phyloP scores from a whole-genome alignment of 2,797 vertebrate species.

The Peromyscus attwateri region DNA sequence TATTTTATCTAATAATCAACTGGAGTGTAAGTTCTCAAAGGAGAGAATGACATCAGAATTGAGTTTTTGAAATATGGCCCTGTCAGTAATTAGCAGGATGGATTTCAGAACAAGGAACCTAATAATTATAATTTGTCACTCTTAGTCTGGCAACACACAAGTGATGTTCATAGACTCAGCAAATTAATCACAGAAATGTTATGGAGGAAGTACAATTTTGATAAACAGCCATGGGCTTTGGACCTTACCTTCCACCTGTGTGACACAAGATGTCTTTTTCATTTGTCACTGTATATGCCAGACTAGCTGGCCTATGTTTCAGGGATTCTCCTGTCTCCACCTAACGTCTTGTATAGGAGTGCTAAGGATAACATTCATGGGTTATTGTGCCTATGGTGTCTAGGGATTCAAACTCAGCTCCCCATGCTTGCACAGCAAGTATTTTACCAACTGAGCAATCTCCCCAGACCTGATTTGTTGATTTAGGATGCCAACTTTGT shows the following conservation, averaged over 20 bases:
- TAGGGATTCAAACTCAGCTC: background rate
- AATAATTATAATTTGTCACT: conserved; percentile 28
- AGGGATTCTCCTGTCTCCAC: background rate
- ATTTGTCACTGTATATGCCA: background rate
- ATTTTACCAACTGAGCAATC: background rate
- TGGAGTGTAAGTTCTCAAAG: background rate
- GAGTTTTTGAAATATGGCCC: conserved; percentile 20
- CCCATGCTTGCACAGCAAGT: background rate
- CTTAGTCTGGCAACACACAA: background rate
- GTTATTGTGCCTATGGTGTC: background rate
- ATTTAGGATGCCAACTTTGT: background rate
- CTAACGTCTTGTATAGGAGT: background rate
- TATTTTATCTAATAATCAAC: background rate
- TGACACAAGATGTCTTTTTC: background rate
- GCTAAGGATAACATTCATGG: background rate
- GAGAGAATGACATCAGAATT: conserved; percentile 52
- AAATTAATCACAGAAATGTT: conserved; percentile 19
- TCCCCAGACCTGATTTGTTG: background rate
- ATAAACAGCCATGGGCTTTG: background rate
- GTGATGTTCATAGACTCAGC: background rate
- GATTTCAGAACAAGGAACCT: conserved; percentile 18
- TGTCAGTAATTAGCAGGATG: background rate
- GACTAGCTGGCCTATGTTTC: background rate
- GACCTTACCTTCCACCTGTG: background rate
- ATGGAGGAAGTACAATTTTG: background rate